These are phyloP conservation scores for Odontocolon sp. DNA, from an alignment of 2,888 invertebrate genomes.

Conservation along the genomic window DNA sequence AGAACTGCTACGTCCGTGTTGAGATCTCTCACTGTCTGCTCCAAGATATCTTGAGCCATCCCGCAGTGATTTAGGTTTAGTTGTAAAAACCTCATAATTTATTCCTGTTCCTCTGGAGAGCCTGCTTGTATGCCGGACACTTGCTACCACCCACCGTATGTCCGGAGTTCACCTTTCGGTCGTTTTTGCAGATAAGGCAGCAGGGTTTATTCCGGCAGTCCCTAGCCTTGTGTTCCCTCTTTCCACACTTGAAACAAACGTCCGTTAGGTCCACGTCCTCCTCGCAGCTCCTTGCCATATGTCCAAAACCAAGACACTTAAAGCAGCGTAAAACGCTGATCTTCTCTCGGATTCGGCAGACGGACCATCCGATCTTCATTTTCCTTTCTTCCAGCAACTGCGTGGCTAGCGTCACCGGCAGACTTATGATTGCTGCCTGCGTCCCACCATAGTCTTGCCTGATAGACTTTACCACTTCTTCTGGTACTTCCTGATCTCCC, in stretches of 20 bases:
- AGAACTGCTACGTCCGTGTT: conserved; percentile 49
- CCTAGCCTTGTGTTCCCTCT: conserved; percentile 41
- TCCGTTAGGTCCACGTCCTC: conserved; percentile 28
- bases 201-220: conserved; percentile 15
- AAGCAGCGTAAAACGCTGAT: conserved; percentile 33
- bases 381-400: neutral
- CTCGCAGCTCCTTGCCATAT: conserved; percentile 43
- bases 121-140: conserved; percentile 50
- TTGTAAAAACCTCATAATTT: conserved; percentile 56
- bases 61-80: too few species aligned
- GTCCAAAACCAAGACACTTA: conserved; percentile 51
- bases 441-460: conserved; percentile 48
- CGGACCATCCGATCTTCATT: conserved; percentile 50
- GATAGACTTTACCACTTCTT: conserved; percentile 6
- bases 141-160: conserved; percentile 36
- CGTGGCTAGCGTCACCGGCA: conserved; percentile 28
- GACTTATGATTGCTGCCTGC: conserved; percentile 39
- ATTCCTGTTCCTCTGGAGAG: conserved; percentile 23
- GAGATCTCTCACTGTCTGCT: conserved; percentile 53
- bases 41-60: conserved; percentile 54
- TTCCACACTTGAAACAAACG: conserved; percentile 47
- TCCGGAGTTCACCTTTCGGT: neutral
- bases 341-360: conserved; percentile 50
- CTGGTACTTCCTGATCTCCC: neutral
- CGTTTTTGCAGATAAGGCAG: conserved; percentile 43